Base-by-base conservation (phyloP, 2,113 vertebrate genomes). In the Xiphorhynchus elegans region DNA sequence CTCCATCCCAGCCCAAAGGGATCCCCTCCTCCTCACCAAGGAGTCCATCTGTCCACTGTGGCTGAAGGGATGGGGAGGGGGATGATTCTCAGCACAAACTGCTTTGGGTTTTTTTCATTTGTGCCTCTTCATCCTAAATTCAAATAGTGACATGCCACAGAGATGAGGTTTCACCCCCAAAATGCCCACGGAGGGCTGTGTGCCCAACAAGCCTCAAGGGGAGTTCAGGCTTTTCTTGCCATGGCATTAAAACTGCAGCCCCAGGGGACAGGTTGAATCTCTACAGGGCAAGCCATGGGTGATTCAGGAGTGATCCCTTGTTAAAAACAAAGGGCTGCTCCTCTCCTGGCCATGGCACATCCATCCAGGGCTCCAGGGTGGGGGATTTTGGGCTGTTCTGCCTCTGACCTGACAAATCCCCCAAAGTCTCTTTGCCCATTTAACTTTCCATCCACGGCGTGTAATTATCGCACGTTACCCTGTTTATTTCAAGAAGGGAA, bases 401-500 rank as follows among this genome's bases (percentile, higher is more conserved):
- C 44, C 14, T 4, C 56, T 24, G 37, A 12, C 0, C 2, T 81
- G 73, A 78, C 19, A 39, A 39, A 79, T 24, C 23, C 50, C 84
- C 76, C 33, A 7, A 42, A 50, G 13, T 25, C 62, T 69, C 15
- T 69, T 59, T 35, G 60, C 35, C 33, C 2, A 0, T 37, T 79
- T 13, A 46, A 17, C 2, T 72, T 77, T 88, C 72, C 47, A 42
- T 28, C 49, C 16, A 0, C 25, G 7, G 75, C 74, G 40, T 1
- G 12, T 67, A 59, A 70, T 93, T 78, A 35, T 60, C 1, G 1
- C 76, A 13, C 3, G 0, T 76, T 58, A 42, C 6, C 0, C 29
- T 72, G 59, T 58, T 95, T 93, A 31, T 88, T 95, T 66, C 84
- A 72, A 78, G 78, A 67, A 70, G 69, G 91, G 7, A 52, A 93